Base-by-base conservation (phyloP, 2,888 invertebrate species). In the Chymomyza caudatula region DNA sequence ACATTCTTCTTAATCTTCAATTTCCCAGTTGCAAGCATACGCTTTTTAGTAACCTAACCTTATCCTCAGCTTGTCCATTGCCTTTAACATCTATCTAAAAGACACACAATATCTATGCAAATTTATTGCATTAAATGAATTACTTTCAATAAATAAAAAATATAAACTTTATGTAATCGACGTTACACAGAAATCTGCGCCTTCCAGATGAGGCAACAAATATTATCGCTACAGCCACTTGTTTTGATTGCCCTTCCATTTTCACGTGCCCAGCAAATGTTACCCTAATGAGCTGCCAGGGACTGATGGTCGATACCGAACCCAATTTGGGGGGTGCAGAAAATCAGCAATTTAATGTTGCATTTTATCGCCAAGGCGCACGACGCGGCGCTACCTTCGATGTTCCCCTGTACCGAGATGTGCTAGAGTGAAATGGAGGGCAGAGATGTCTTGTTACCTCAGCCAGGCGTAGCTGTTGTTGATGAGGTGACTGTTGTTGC, bases 331-430 rank as follows among this genome's bases (percentile, higher is more conserved):
- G 58, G 44, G 49, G 37, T 47, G 42, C 57, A 66, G 61, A 69
- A 78, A 86, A 86, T 86, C 82, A 78, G 75, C 86, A 86, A 87
- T 87, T 87, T 89, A 88, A 89, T 89, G 88, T 88, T 88, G 86
- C 86, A 89, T 88, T 89, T 88, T 88, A 89, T 89, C 85, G 88
- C 72, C 74, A 74, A 76, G 74, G 73, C 74, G 78, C 78, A 76
- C 70, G 73, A 67, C 60, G 42, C 56, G 47, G 60, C 49, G 59
- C 55, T 65, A 63, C 54, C 60, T 57, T 65, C 54, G 44, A 15
- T 47, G 47, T 47, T 15, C 19, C 43, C 15, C 47, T 15, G 11
- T 19, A 13, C 17, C 11, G 11, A 17, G 20, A 51, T 20, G 20
- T 4, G 29, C 29, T 4, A 44, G 44, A 43, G n/a, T 2, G 23